phyloP scores from a whole-genome alignment of 2,113 vertebrate genomes.

The Sterrhoptilus dennistouni region DNA sequence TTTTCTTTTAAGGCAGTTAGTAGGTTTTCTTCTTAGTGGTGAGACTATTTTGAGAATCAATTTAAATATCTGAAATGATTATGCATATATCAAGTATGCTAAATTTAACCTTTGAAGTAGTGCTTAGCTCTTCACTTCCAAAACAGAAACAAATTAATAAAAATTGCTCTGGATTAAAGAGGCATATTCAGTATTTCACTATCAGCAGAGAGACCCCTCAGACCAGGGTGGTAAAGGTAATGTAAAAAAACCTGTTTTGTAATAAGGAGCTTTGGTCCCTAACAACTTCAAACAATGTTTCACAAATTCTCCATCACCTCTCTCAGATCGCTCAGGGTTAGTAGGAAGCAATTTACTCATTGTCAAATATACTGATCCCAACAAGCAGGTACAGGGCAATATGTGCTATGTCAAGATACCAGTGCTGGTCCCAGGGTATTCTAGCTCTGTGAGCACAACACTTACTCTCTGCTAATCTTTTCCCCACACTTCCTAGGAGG shows the following conservation, averaged over 20 bases:
- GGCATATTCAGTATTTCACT: neutral
- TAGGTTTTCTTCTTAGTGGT: neutral
- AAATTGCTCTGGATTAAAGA: neutral
- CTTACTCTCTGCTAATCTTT: neutral
- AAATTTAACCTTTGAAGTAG: slow-evolving; percentile 36
- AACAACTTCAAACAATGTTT: neutral
- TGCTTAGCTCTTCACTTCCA: neutral
- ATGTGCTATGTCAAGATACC: fast-evolving
- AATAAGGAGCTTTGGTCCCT: neutral
- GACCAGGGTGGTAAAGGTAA: neutral
- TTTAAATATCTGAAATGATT: neutral
- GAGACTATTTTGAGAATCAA: neutral
- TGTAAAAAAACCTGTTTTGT: neutral
- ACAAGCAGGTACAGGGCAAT: neutral
- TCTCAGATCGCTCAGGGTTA: neutral
- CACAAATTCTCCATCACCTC: neutral
- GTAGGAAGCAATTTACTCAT: neutral
- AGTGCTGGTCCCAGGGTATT: neutral
- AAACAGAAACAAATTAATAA: neutral
- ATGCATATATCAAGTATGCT: neutral
- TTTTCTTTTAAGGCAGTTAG: neutral
- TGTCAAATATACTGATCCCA: neutral
- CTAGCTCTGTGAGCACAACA: neutral
- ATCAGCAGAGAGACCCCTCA: neutral
- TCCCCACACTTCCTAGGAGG: neutral